Evolutionary conservation across 2,888 invertebrate genomes (phyloP), one percentile per base, ranked within the genome.

Genomic region (Mythimna impura): DNA sequence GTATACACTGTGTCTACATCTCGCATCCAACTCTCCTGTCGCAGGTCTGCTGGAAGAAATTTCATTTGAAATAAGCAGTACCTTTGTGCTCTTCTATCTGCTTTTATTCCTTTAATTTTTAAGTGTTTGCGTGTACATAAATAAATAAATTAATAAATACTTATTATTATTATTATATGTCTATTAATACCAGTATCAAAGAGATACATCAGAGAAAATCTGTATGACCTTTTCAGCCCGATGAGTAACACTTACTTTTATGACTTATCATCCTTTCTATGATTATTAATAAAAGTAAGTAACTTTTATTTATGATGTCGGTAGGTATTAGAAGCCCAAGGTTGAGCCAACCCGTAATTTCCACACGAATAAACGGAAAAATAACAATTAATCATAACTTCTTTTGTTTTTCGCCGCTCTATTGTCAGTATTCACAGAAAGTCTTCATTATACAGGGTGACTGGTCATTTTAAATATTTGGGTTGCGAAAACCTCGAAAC

Each of bases 301-400:
- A 36, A 63, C 52, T 40, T 78, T 78, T 22, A 20, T 69, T 68
- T 25, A 30, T 50, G 9, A 58, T 54, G 12, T 12, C 6, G n/a
- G 36, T 61, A 22, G 17, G 22, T 36, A 52, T 22, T 50, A 66
- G 60, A 63, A 78, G 54, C 22, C 20, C 60, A 60, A 73, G 82
- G 66, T 68, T 30, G 50, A 36, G 12, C 20, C 10, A 34, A 7
- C 10, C 67, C 71, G 65, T 78, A 67, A 69, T 75, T 76, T 71
- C 73, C 63, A 30, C 64, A 62, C 74, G 68, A 69, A 79, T 71
- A 66, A 71, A 78, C 78, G 67, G 80, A 80, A 87, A 86, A 85
- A 83, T 84, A 82, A 80, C 80, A 84, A 88, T 87, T 88, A 87
- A 88, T 88, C 86, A 86, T 69, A 57, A 71, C 50, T 74, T 73